Evolutionary conservation across 2,797 vertebrate genomes (phyloP), one percentile per base, ranked within the genome.

Genomic region (Peromyscus melanophrys): DNA sequence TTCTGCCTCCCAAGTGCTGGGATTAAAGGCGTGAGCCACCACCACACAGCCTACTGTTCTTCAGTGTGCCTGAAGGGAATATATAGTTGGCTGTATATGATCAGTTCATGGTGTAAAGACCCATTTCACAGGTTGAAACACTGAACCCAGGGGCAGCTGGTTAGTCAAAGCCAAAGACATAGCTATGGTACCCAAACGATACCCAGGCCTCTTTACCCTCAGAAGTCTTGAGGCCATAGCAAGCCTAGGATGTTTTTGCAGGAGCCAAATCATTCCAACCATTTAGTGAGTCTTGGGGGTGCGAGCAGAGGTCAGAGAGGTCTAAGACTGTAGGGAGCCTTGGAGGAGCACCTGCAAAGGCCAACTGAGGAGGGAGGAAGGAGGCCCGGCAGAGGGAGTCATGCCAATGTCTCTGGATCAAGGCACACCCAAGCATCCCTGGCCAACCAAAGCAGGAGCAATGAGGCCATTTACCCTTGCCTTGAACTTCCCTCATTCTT

Each of bases 11-110:
- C 1, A 1, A 69, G 31, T 69, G 71, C 71, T 73, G 17, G 21
- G 10, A 40, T 73, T 73, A 73, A 25, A 73, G 71, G 37, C 1
- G 4, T 25, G 21, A 4, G 34, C 21, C 37, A 40, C 10, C 10
- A 73, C 37, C 21, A 23, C 19, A 9, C 1, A 1, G 21, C 37
- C 37, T 25, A 25, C 46, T 61, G 16, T 37, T 73, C 52, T 82
- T 4, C 25, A 29, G 34, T 1, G 4, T 37, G 59, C 25, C 23
- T 21, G 40, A 92, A 87, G 34, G 6, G 21, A 23, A 10, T 21
- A 3, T 0, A 16, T 57, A 12, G 13, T 17, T 27, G n/a, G 25
- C 43, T 8, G 0, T 17, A 8, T 21, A 1, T 59, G 69, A 40
- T 17, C 7, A 7, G 2, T 65, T 0, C 0, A 6, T 43, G 52